Evolutionary conservation across 2,797 vertebrate species (phyloP).

Genomic region (Hemitrygon akajei): DNA sequence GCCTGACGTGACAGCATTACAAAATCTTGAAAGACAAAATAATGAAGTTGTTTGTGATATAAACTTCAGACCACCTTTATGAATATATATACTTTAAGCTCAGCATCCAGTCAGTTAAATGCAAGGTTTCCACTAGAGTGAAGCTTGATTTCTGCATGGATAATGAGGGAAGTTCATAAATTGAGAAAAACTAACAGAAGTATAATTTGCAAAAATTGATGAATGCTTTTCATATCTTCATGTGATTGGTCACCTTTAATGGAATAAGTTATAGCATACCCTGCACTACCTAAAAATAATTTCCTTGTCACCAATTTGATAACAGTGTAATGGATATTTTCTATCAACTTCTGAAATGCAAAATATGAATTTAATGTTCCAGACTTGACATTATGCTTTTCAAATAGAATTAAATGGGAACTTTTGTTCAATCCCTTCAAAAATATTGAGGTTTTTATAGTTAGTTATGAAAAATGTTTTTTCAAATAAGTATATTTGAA

Average conservation of each 20-base stretch:
- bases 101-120: constrained; percentile 26
- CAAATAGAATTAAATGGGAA: background rate
- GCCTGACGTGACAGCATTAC: background rate
- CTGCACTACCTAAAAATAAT: background rate
- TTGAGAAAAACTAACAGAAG: constrained; percentile 23
- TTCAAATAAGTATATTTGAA: background rate
- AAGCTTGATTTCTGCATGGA: constrained; percentile 34
- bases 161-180: constrained; percentile 35
- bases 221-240: constrained; percentile 38
- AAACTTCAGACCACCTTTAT: background rate
- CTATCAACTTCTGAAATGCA: background rate
- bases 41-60: background rate
- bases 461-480: background rate
- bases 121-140: background rate
- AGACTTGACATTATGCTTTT: background rate
- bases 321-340: background rate
- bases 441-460: background rate
- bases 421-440: background rate
- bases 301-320: background rate
- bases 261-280: constrained; percentile 4
- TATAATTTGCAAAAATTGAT: constrained; percentile 37
- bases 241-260: constrained; percentile 21
- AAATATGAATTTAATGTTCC: background rate
- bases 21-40: constrained; percentile 16
- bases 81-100: background rate